phyloP scores from a whole-genome alignment of 1,140 invertebrate species.

The Apolygus lucorum region DNA sequence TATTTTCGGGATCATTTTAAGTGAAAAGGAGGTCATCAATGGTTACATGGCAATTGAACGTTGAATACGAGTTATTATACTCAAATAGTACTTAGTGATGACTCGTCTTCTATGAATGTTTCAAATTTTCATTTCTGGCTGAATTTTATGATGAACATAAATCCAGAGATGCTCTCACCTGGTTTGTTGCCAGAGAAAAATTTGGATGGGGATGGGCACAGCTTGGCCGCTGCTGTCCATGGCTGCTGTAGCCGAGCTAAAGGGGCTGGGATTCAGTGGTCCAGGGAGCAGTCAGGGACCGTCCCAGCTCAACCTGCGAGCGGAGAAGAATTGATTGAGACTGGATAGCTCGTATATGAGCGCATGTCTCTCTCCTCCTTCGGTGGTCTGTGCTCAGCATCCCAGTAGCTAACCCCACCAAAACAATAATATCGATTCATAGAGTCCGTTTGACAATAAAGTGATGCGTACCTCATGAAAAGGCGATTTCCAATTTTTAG shows the following conservation, averaged over 20 bases:
- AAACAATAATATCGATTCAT: no score
- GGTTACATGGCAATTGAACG: not conserved
- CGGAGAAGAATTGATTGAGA: conserved; percentile 1
- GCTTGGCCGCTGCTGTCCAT: conserved; percentile 44
- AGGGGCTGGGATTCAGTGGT: not conserved
- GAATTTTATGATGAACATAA: not conserved
- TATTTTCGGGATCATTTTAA: no score
- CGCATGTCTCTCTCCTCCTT: not conserved
- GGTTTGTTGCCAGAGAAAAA: conserved; percentile 95
- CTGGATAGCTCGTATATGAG: not conserved
- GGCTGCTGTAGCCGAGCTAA: no score
- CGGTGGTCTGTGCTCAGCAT: conserved; percentile 2
- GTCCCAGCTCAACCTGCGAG: not conserved
- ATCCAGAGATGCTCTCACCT: conserved; percentile 54
- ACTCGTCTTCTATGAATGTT: no score
- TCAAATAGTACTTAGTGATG: not conserved
- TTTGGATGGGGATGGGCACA: conserved; percentile 92
- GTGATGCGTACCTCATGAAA: no score
- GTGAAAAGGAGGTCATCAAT: no score
- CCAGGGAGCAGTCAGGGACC: not conserved
- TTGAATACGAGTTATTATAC: conserved; percentile 4
- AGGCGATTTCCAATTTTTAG: no score
- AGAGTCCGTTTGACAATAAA: no score
- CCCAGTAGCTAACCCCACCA: not conserved
- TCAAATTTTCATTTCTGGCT: not conserved